Conservation (phyloP, 2,888 invertebrate genomes). For the Caenorhabditis panamensis region DNA sequence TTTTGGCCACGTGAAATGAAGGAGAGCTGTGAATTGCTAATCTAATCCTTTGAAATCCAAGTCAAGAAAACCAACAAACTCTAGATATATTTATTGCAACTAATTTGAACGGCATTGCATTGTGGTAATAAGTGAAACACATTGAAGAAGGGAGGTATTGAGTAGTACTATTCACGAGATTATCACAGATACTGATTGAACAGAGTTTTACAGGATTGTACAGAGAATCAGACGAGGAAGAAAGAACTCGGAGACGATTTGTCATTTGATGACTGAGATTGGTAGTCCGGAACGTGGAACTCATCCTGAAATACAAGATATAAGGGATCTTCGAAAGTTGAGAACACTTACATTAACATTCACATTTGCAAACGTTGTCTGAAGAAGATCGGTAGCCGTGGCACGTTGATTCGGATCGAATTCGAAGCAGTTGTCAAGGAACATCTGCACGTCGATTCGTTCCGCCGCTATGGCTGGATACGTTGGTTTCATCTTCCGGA, state of each 20-base stretch:
- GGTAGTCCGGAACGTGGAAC: conserved; percentile 41
- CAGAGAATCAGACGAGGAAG: conserved; percentile 21
- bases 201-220: not conserved
- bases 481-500: conserved; percentile 49
- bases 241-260: conserved; percentile 26
- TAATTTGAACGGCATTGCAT: conserved; percentile 27
- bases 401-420: conserved; percentile 89
- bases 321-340: not conserved
- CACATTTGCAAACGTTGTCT: conserved; percentile 87
- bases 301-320: conserved; percentile 24
- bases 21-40: no score
- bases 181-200: not conserved
- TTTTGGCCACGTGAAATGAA: no score
- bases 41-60: no score
- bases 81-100: not conserved
- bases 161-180: not conserved
- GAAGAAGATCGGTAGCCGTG: conserved; percentile 86
- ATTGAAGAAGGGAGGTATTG: not conserved
- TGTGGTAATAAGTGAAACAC: conserved; percentile 11
- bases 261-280: conserved; percentile 35
- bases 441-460: conserved; percentile 83
- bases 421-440: conserved; percentile 88
- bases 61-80: not conserved
- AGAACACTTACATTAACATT: conserved; percentile 37
- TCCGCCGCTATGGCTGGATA: conserved; percentile 43